These are phyloP conservation scores for Suncus etruscus DNA, from an alignment of 2,113 vertebrate species.

Conservation along the genomic window DNA sequence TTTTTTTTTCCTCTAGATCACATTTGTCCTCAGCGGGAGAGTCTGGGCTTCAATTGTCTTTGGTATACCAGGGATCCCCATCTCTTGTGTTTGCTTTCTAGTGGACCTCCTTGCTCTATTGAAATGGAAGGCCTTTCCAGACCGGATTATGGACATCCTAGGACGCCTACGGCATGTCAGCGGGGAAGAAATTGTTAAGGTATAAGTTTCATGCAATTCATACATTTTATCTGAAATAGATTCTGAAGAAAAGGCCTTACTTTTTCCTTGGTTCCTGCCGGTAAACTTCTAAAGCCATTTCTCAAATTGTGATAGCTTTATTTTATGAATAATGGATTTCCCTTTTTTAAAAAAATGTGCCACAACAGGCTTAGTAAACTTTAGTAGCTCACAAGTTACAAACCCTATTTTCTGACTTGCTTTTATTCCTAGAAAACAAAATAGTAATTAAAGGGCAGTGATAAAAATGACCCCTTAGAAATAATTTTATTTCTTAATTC, in stretches of 20 bases:
- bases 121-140: slow-evolving; percentile 98
- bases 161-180: slow-evolving; percentile 95
- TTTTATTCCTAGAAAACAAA: slow-evolving; percentile 49
- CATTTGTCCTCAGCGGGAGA: neutral
- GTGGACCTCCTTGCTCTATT: slow-evolving; percentile 96
- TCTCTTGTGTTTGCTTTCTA: slow-evolving; percentile 81
- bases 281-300: slow-evolving; percentile 7
- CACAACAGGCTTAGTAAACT: slow-evolving; percentile 16
- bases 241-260: neutral
- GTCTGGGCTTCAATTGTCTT: neutral
- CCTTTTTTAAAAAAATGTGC: neutral
- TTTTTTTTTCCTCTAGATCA: neutral
- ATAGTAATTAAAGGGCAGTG: slow-evolving; percentile 16
- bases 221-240: neutral
- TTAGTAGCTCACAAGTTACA: slow-evolving; percentile 31
- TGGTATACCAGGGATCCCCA: neutral
- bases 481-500: neutral
- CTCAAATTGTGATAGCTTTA: slow-evolving; percentile 5
- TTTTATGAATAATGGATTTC: neutral
- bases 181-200: slow-evolving; percentile 98
- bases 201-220: slow-evolving; percentile 71
- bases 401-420: slow-evolving; percentile 26
- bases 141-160: slow-evolving; percentile 95
- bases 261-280: slow-evolving; percentile 30
- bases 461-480: neutral